A percentile compares a stretch with the other conserved stretches of the same genome.
Evolutionary conservation across 2,113 vertebrate genomes (phyloP).

Genomic region (Trematomus loennbergii): DNA sequence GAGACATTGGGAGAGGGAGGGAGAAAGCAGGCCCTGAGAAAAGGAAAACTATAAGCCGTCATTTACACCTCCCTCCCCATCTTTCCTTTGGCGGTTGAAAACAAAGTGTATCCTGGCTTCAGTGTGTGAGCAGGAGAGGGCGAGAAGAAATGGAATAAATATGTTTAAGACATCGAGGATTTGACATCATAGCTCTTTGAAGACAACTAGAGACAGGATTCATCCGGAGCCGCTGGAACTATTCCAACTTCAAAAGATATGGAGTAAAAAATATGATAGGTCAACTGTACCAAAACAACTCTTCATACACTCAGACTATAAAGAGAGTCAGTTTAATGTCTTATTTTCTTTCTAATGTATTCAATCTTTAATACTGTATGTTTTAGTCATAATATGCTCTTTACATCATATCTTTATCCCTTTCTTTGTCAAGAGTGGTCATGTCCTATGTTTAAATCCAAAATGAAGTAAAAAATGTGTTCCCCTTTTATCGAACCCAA

Average conservation of each 20-base stretch:
- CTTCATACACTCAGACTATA: background rate
- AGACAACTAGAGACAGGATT: slow-evolving; percentile 39
- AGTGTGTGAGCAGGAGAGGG: slow-evolving; percentile 2
- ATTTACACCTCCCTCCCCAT: background rate
- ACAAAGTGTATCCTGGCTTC: slow-evolving; percentile 17
- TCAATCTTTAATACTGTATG: background rate
- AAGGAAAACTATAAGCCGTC: slow-evolving; percentile 21
- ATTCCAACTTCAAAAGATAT: slow-evolving; percentile 62
- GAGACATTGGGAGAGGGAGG: background rate
- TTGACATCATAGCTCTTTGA: slow-evolving; percentile 65
- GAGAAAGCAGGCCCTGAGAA: background rate
- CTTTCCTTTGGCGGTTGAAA: slow-evolving; percentile 49
- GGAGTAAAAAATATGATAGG: slow-evolving; percentile 52
- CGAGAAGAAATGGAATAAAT: slow-evolving; percentile 40
- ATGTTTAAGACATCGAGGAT: slow-evolving; percentile 38
- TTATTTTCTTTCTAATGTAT: slow-evolving; percentile 20
- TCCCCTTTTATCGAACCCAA: background rate
- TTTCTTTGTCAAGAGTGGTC: slow-evolving; percentile 9
- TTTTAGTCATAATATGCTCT: slow-evolving; percentile 15
- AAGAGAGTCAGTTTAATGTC: slow-evolving; percentile 47
- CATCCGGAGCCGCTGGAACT: slow-evolving; percentile 33
- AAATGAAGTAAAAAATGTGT: background rate
- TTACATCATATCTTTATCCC: slow-evolving; percentile 5
- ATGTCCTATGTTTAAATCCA: background rate
- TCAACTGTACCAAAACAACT: slow-evolving; percentile 50